Base-by-base conservation (phyloP, 2,113 vertebrate genomes). In the Spilogale gracilis region DNA sequence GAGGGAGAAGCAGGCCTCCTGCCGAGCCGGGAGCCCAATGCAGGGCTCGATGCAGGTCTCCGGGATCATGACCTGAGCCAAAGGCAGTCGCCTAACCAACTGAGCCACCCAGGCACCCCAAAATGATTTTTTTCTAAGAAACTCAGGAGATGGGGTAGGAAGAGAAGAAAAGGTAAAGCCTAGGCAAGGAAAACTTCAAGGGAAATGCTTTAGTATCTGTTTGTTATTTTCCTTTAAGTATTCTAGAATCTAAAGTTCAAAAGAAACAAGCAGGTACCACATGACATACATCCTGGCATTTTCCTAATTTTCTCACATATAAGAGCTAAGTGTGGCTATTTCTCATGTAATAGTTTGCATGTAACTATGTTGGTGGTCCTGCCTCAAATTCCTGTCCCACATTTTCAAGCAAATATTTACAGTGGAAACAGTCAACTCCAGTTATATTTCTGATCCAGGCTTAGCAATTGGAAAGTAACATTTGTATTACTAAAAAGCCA, bases 321-420 rank as follows among this genome's bases (percentile, higher is more conserved):
- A 83, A 83, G 7, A 94, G 61, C 80, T 48, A 84, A 74, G 27
- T 73, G 27, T n/a, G 12, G 67, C 54, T 0, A 65, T 5, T 3
- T 67, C 58, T 82, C 8, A 89, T 45, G 60, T 12, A 97, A 63
- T 32, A 89, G 30, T 56, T 83, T 58, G 20, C 7, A 82, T 63
- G 43, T 38, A 74, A 82, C 17, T 84, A 78, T 87, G 74, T 25
- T 76, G 18, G 30, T 76, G 17, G 67, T 3, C 18, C 27, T 27
- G 81, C 14, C 12, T 73, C 4, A 10, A 93, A 94, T 67, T 30
- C n/a, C 12, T 61, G 27, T 58, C 86, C 69, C 25, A 56, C 9
- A 95, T 73, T 92, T 94, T 94, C 56, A 84, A 56, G 21, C 54
- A 95, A 97, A 86, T 84, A 94, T 73, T 96, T 95, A 92, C 60